Percentiles rank a stretch among this genome's conserved stretches.
Conservation (phyloP, 2,888 invertebrate genomes). For the Copidosoma aretas region DNA sequence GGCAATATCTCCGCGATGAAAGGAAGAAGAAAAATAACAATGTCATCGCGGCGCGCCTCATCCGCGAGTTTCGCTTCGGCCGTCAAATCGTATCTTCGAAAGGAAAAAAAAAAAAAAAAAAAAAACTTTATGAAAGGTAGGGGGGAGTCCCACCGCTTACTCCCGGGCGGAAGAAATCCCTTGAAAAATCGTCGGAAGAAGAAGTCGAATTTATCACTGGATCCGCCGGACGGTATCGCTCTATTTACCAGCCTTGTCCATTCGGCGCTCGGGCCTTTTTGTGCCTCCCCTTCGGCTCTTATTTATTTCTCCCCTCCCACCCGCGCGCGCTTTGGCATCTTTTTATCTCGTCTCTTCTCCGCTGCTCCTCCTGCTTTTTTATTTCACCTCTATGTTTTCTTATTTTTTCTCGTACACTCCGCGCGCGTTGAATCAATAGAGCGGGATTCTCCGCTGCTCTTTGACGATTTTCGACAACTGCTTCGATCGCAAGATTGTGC, state of each 20-base stretch:
- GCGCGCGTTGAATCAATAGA: too few relatives aligned
- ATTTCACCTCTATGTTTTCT: too few relatives aligned
- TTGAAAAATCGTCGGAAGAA: conserved; percentile 28
- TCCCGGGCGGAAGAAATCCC: conserved; percentile 13
- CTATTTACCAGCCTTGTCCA: conserved; percentile 29
- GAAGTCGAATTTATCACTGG: conserved; percentile 30
- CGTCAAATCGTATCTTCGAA: conserved; percentile 11
- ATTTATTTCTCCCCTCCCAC: not conserved
- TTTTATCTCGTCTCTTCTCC: conserved; percentile 9
- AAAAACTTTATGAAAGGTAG: too few relatives aligned
- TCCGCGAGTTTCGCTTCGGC: not conserved
- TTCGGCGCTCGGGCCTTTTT: conserved; percentile 16
- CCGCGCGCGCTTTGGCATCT: conserved; percentile 1
- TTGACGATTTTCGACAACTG: too few relatives aligned
- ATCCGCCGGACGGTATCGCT: conserved; percentile 23
- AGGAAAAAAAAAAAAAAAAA: too few relatives aligned
- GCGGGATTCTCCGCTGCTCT: too few relatives aligned
- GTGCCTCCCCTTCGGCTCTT: not conserved
- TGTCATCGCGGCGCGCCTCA: conserved; percentile 6
- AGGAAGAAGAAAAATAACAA: conserved; percentile 2
- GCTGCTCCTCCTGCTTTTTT: too few relatives aligned
- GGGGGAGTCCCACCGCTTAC: conserved; percentile 21
- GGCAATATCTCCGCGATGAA: conserved; percentile 5
- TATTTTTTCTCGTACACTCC: too few relatives aligned
- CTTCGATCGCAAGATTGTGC: too few relatives aligned